Evolutionary conservation across 2,113 vertebrate genomes (phyloP), one percentile per base, ranked within the genome.

Genomic region (Pithys albifrons): DNA sequence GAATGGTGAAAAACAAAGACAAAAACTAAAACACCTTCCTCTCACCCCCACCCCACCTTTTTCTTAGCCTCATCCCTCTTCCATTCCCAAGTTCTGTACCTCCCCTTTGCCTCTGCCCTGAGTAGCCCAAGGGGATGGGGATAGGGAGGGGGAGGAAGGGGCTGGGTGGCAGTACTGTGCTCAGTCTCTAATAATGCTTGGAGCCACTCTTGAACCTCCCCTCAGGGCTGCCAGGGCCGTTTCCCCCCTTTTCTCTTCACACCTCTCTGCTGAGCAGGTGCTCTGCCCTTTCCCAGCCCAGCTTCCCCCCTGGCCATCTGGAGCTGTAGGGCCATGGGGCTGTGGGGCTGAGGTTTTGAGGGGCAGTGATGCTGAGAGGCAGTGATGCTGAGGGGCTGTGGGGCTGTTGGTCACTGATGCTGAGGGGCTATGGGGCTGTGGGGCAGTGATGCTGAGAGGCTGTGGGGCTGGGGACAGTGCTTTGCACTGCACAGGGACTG

Each of bases 31-130:
- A 4, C 20, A 58, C 28, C 10, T 58, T 65, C 17, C 20, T 77
- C 6, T 8, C 12, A 73, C 7, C 11, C 8, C 20, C 31, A 12
- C 29, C 3, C 14, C 28, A 27, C 16, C 7, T 92, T 78, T 52
- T 84, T n/a, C 19, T 29, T 41, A 49, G 52, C 7, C 11, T 61
- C 52, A 67, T 78, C 9, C 22, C 10, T 80, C 35, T 49, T 55
- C 27, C 7, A 14, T 41, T 67, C 45, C 16, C 0, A 2, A 35
- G 23, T 9, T 35, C 37, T 49, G 12, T 27, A 31, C 27, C 22
- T 8, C 6, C 3, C 5, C 12, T 41, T 7, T 22, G 1, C 35
- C 20, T 51, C 23, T 28, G 12, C 10, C 19, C 4, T 0, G 0
- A 43, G 39, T 0, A 8, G 20, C 1, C 2, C 35, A 5, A 10